A percentile compares a stretch with the other conserved stretches of the same genome.
Evolutionary conservation across 2,888 invertebrate species (phyloP).

Genomic region (Dicyrtoma fusca): DNA sequence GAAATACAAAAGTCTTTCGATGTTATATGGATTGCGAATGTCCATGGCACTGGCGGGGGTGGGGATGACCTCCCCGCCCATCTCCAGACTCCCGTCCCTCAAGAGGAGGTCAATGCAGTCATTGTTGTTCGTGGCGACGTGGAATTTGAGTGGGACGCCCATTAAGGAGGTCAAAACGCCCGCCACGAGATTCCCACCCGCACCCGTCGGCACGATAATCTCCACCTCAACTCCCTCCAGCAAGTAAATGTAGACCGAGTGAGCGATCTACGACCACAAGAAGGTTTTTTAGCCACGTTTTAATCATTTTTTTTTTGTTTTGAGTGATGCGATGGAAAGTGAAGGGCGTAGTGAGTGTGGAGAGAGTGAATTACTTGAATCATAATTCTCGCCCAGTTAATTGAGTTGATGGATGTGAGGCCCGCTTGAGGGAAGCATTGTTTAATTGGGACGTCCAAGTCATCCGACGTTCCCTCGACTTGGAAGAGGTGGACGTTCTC

Average conservation of each 20-base stretch:
- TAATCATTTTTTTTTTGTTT: neutral
- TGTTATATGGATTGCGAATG: constrained; percentile 62
- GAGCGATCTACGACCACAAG: constrained; percentile 59
- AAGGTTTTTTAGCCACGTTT: too few relatives aligned
- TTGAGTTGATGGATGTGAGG: constrained; percentile 61
- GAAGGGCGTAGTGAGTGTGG: neutral
- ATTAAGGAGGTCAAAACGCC: constrained; percentile 60
- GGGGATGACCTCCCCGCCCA: constrained; percentile 55
- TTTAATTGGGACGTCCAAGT: constrained; percentile 61
- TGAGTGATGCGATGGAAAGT: too few relatives aligned
- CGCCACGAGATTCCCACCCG: constrained; percentile 61
- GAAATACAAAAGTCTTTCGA: constrained; percentile 61
- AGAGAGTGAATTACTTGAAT: constrained; percentile 50
- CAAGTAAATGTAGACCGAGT: constrained; percentile 61
- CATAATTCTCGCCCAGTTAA: constrained; percentile 62
- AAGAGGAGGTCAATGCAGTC: constrained; percentile 60
- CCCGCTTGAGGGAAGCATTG: constrained; percentile 59
- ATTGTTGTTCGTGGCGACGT: constrained; percentile 61
- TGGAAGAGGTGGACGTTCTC: constrained; percentile 61
- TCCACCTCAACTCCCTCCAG: constrained; percentile 58
- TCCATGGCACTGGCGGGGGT: constrained; percentile 62
- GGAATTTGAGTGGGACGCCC: constrained; percentile 61
- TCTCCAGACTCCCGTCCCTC: constrained; percentile 58
- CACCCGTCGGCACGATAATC: constrained; percentile 62
- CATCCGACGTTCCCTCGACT: constrained; percentile 63